Conservation (phyloP, 2,113 vertebrate species). For the Dasypus novemcinctus region DNA sequence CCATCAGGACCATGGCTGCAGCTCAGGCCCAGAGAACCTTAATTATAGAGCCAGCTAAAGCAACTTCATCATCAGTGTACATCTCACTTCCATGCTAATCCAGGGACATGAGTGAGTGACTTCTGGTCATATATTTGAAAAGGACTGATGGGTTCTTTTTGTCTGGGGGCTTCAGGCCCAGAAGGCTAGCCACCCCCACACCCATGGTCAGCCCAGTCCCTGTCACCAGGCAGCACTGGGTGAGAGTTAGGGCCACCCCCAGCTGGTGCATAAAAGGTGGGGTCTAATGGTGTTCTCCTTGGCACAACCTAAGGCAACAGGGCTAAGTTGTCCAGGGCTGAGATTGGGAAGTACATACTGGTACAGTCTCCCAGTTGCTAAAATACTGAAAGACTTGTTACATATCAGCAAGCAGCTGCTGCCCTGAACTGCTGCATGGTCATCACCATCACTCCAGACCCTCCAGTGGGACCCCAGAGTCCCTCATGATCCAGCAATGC, state of each 20-base stretch:
- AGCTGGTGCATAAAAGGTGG: neutral
- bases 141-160: neutral
- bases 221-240: neutral
- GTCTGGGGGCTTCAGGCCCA: neutral
- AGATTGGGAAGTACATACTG: neutral
- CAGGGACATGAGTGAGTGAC: too few species aligned
- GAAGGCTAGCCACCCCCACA: too few species aligned
- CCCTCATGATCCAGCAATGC: neutral
- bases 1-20: neutral
- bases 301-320: neutral
- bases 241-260: neutral
- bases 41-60: fast-evolving
- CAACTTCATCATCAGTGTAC: neutral
- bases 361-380: neutral
- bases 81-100: fast-evolving
- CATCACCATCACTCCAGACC: neutral
- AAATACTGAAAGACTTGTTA: neutral
- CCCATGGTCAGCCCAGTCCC: neutral
- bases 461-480: neutral
- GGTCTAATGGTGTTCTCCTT: neutral
- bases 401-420: neutral
- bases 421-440: neutral
- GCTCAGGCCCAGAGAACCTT: too few species aligned
- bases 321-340: too few species aligned
- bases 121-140: neutral